These are phyloP conservation scores for Oithona nana DNA, from an alignment of 2,888 invertebrate genomes.

Conservation along the genomic window DNA sequence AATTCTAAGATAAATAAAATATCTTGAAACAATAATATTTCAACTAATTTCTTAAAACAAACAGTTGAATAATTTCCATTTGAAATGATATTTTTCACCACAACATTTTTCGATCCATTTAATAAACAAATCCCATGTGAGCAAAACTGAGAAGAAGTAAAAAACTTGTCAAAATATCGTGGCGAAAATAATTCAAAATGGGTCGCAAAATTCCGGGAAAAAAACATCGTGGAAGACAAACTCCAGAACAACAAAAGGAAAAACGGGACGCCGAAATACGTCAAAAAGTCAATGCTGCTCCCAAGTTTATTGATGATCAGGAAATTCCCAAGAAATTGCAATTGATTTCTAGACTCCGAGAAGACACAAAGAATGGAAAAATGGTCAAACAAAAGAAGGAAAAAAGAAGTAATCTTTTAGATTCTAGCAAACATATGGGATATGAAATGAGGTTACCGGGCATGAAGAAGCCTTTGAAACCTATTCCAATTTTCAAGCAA, in stretches of 20 bases:
- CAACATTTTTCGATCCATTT: too few relatives aligned
- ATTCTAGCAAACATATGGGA: neutral
- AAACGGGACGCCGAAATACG: neutral
- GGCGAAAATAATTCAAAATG: too few relatives aligned
- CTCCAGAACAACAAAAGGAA: conserved; percentile 3
- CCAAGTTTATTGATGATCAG: neutral
- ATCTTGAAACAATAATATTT: neutral
- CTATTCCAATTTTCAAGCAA: conserved; percentile 3
- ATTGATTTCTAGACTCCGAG: neutral
- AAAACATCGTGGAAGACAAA: conserved; percentile 6
- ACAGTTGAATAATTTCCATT: too few relatives aligned
- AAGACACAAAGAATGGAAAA: neutral
- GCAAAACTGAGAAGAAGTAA: too few relatives aligned
- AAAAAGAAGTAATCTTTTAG: neutral
- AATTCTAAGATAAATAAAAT: too few relatives aligned
- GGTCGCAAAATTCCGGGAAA: conserved; percentile 12
- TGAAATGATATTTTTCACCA: too few relatives aligned
- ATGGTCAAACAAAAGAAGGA: neutral
- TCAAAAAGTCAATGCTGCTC: neutral
- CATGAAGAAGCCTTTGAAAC: neutral
- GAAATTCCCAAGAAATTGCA: conserved; percentile 2
- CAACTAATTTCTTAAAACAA: too few relatives aligned
- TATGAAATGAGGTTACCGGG: neutral
- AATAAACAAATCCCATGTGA: too few relatives aligned
- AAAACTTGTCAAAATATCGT: too few relatives aligned